Base-by-base conservation (phyloP, 2,888 invertebrate genomes). In the Hymenopus coronatus region DNA sequence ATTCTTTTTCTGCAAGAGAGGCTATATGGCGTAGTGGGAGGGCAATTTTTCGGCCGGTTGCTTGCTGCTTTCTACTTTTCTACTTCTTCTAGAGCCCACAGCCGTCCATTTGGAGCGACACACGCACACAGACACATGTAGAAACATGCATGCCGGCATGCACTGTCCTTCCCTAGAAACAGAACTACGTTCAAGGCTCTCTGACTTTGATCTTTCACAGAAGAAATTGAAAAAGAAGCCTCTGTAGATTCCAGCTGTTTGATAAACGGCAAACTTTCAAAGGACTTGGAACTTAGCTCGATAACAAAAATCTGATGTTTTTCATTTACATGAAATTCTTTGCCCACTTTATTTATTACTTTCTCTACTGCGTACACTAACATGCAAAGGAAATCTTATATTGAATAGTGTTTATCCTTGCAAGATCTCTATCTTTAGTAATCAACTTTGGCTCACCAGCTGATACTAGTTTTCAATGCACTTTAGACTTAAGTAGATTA, bases 11-110 rank as follows among this genome's bases (percentile, higher is more conserved):
- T 85, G 40, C n/a, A 40, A 70, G 54, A 70, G 54, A 70, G 54
- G 54, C 6, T 70, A 70, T 70, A 70, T 70, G 54, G 54, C 15
- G 54, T 70, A 70, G 54, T 20, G 54, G 84, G n/a, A 54, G 28
- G 28, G 85, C 85, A 85, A 85, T 85, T 85, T 85, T 85, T 85
- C 85, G 85, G 85, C 85, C 85, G 40, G 46, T 85, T 85, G 85
- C 9, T 70, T 70, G 54, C 54, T 70, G 7, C 20, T 54, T 54
- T 54, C 54, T 54, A 54, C 54, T 54, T 70, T 70, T 70, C 54
- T 70, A 70, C 54, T 70, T 70, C 54, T 70, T 70, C 54, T 70
- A 20, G 25, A 70, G n/a, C 85, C n/a, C 46, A 15, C 85, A 14
- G 40, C 27, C 25, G 85, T 54, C 46, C 30, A 14, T 85, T 85